Conservation (phyloP, 2,797 vertebrate species). For the Cryptoblepharus egeriae region DNA sequence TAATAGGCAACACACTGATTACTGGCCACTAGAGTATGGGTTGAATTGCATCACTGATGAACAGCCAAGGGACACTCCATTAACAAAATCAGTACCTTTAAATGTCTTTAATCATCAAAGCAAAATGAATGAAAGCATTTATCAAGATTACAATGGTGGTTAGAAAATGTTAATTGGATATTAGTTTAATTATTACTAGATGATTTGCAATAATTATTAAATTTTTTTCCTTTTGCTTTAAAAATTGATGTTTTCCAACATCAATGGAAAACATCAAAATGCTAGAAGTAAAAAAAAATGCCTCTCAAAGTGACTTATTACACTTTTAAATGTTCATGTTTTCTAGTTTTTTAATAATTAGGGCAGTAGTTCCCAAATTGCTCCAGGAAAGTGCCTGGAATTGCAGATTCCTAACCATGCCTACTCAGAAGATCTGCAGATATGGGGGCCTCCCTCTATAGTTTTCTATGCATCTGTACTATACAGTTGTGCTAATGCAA, state of each 20-base stretch:
- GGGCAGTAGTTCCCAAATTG: too few relatives aligned
- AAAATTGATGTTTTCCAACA: slow-evolving; percentile 47
- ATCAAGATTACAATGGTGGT: slow-evolving; percentile 68
- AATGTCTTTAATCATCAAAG: slow-evolving; percentile 64
- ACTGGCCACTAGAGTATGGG: slow-evolving; percentile 75
- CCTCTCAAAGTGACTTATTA: slow-evolving; percentile 19
- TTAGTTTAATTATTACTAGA: slow-evolving; percentile 70
- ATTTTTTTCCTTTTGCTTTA: slow-evolving; percentile 56
- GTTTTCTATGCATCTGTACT: too few relatives aligned
- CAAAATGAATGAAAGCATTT: slow-evolving; percentile 70
- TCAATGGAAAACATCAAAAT: too few relatives aligned
- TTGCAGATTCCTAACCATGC: too few relatives aligned
- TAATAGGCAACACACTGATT: slow-evolving; percentile 81
- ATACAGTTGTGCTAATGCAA: too few relatives aligned
- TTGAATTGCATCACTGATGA: slow-evolving; percentile 82
- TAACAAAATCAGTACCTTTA: slow-evolving; percentile 77
- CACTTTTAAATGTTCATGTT: background rate
- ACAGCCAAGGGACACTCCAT: slow-evolving; percentile 84
- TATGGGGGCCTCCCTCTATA: too few relatives aligned
- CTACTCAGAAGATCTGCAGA: too few relatives aligned
- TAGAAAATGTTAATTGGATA: slow-evolving; percentile 72
- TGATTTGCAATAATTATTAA: slow-evolving; percentile 64
- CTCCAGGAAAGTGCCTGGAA: too few relatives aligned
- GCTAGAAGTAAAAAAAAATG: slow-evolving; percentile 36
- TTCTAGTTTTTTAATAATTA: background rate